phyloP scores from a whole-genome alignment of 2,797 vertebrate genomes.

The Lacerta agilis region DNA sequence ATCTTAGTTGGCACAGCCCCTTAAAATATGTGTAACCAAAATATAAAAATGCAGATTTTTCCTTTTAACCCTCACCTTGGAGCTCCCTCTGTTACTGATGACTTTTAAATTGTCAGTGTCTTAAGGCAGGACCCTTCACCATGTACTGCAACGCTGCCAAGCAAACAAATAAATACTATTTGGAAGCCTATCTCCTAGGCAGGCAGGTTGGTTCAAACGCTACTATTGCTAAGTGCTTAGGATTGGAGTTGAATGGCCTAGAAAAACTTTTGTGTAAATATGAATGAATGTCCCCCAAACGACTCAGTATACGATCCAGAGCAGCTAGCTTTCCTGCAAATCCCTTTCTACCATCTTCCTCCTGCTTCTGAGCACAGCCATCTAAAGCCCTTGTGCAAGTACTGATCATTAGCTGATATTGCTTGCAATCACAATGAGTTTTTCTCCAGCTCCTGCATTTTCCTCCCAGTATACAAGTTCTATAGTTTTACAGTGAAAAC shows the following conservation, averaged over 20 bases:
- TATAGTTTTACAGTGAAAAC: constrained; percentile 8
- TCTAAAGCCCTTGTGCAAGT: not conserved
- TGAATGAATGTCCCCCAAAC: not conserved
- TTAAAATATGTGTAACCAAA: no score
- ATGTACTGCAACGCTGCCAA: not conserved
- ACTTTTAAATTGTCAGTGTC: no score
- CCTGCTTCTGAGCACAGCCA: not conserved
- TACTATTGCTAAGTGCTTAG: not conserved
- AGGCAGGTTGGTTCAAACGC: not conserved
- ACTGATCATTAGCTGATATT: not conserved
- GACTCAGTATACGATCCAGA: not conserved
- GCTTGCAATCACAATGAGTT: not conserved
- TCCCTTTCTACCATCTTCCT: not conserved
- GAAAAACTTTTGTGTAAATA: not conserved
- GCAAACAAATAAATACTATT: not conserved
- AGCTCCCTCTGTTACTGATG: no score
- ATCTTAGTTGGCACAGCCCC: not conserved
- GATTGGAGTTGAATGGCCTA: not conserved
- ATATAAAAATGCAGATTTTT: no score
- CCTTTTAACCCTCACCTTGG: no score
- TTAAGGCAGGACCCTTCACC: no score
- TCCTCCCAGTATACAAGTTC: constrained; percentile 4
- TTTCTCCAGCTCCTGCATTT: not conserved
- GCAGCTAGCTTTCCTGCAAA: not conserved
- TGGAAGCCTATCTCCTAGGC: not conserved